Base-by-base conservation (phyloP, 2,113 vertebrate genomes). In the Ptilonorhynchus violaceus region DNA sequence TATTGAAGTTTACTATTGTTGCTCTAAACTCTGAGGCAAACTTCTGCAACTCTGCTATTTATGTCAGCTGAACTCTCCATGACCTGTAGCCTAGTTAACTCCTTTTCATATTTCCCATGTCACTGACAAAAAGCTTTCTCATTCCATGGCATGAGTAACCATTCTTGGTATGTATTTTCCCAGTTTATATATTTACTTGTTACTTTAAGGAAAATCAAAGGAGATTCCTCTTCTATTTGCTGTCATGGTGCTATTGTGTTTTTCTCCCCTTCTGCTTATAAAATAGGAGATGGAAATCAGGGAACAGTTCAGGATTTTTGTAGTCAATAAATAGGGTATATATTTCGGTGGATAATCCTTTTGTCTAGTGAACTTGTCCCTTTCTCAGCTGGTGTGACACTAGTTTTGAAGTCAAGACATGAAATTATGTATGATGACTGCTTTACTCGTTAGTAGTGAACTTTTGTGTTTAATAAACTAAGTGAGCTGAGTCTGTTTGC, bases 51-150 rank as follows among this genome's bases (percentile, higher is more conserved):
- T 58, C 73, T 64, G 58, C 78, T 75, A 16, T 91, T 96, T 75
- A 24, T 77, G 72, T 50, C 82, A 91, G 75, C 41, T 95, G 95
- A 97, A 95, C 94, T 93, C 73, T 59, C 39, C 23, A 10, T 80
- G 92, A 93, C 91, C 68, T 62, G 83, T 18, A 62, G 67, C 72
- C 63, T 58, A 62, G 59, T 91, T 94, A 94, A 70, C 42, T 95
- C 55, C 76, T 93, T 88, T 92, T 55, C 53, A 17, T 68, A 83
- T 76, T 88, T 79, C 70, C 49, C 0, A 0, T 52, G 59, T 52
- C 84, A 68, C 74, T 88, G 81, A 82, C 37, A 72, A 68, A 91
- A 89, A 88, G 6, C 49, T 69, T 82, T 85, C 78, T 85, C 79
- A 37, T 82, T 79, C 49, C 81, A 21, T 27, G 37, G 17, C 42